phyloP scores from a whole-genome alignment of 2,113 vertebrate species.

The Phocoena phocoena region DNA sequence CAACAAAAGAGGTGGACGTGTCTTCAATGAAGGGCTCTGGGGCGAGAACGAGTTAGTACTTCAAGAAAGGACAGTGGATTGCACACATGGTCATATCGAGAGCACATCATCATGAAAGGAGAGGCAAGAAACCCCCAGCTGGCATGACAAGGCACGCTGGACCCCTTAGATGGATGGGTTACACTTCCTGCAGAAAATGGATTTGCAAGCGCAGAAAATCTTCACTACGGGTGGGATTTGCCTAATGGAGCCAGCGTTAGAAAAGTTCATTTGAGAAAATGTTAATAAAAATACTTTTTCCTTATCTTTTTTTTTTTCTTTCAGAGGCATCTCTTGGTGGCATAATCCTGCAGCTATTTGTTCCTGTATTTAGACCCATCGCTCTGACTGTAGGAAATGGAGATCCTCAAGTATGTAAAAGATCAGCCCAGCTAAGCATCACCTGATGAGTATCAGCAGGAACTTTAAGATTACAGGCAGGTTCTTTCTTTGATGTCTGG shows the following conservation, averaged over 20 bases:
- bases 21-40: background rate
- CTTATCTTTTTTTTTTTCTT: background rate
- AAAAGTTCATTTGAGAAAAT: background rate
- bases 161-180: background rate
- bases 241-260: background rate
- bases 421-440: background rate
- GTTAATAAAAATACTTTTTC: background rate
- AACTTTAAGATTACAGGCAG: background rate
- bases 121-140: background rate
- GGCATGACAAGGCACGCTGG: background rate
- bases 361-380: background rate
- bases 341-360: background rate
- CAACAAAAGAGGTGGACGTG: too few species aligned
- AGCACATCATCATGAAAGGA: background rate
- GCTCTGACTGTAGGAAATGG: background rate
- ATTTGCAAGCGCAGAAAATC: background rate
- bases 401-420: background rate
- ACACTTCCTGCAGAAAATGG: background rate
- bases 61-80: background rate
- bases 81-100: background rate
- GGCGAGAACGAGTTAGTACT: background rate
- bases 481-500: background rate
- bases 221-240: background rate
- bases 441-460: too few species aligned
- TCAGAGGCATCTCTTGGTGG: background rate